These are phyloP conservation scores for Epirrhoe tristata DNA, from an alignment of 2,888 invertebrate genomes.

Conservation along the genomic window DNA sequence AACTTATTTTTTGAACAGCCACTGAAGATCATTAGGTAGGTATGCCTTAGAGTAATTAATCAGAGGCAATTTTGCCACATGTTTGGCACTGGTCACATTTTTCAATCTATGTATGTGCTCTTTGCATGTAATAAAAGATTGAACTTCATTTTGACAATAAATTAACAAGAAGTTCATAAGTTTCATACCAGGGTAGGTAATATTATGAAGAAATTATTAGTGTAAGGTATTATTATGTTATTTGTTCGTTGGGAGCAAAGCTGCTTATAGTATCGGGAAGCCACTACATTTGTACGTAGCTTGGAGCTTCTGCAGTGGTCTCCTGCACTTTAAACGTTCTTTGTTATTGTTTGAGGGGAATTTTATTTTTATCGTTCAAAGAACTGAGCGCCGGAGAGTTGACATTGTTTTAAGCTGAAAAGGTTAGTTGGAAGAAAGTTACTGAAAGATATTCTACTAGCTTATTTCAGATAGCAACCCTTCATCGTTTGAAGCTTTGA, in stretches of 20 bases:
- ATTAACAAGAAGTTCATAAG: no score
- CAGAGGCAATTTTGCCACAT: no score
- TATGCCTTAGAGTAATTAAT: no score
- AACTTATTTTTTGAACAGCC: neutral
- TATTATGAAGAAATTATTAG: neutral
- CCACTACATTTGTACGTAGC: neutral
- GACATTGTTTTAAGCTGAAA: conserved; percentile 44
- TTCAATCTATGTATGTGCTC: no score
- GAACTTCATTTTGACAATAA: no score
- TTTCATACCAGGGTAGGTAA: no score
- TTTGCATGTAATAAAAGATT: no score
- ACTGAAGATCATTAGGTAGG: neutral
- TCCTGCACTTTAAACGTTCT: conserved; percentile 37
- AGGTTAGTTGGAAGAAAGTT: conserved; percentile 40
- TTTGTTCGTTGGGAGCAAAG: no score
- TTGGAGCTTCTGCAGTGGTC: conserved; percentile 7
- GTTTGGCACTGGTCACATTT: no score
- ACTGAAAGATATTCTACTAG: conserved; percentile 37
- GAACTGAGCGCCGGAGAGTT: conserved; percentile 40
- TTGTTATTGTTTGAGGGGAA: conserved; percentile 57
- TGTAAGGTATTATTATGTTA: no score
- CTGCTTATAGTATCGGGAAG: neutral
- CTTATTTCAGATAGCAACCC: conserved; percentile 24
- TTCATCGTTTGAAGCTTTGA: conserved; percentile 21
- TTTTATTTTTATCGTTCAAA: conserved; percentile 53